Percentiles rank a stretch among this genome's conserved stretches.
Evolutionary conservation across 2,888 invertebrate species (phyloP).

Genomic region (Leptopterna dolabrata): DNA sequence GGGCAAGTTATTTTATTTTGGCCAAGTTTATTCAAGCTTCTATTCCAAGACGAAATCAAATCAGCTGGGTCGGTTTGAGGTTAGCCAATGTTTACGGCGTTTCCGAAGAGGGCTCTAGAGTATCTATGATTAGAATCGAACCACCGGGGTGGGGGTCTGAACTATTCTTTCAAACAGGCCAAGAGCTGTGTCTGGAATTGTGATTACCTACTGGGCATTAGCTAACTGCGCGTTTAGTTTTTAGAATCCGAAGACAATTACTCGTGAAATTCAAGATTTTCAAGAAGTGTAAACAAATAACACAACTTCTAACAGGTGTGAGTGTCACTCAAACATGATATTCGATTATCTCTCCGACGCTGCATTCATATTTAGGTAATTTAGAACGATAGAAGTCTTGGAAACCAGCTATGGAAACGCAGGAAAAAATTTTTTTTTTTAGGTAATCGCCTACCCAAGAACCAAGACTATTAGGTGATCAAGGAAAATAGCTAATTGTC

Average conservation of each 20-base stretch:
- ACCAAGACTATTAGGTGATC: too few species aligned
- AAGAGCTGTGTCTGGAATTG: not conserved
- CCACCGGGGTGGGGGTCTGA: not conserved
- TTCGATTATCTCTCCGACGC: too few species aligned
- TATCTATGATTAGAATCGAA: not conserved
- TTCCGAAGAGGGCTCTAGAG: not conserved
- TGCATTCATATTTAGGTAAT: too few species aligned
- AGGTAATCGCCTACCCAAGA: too few species aligned
- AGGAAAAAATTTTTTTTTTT: too few species aligned
- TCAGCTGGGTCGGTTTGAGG: not conserved
- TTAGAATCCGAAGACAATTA: not conserved
- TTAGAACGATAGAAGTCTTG: too few species aligned
- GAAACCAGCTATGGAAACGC: too few species aligned
- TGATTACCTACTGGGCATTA: not conserved
- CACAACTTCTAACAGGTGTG: too few species aligned
- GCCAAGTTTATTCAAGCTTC: slow-evolving; percentile 14
- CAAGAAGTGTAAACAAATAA: too few species aligned
- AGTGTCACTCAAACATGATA: too few species aligned
- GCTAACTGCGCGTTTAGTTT: not conserved
- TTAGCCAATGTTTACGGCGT: not conserved
- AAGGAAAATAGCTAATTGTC: too few species aligned
- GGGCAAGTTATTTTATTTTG: slow-evolving; percentile 10
- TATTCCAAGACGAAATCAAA: slow-evolving; percentile 10
- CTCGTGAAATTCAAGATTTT: too few species aligned
- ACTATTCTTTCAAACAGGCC: not conserved